These are phyloP conservation scores for Onychostoma macrolepis DNA, from an alignment of 2,113 vertebrate genomes.

Conservation along the genomic window DNA sequence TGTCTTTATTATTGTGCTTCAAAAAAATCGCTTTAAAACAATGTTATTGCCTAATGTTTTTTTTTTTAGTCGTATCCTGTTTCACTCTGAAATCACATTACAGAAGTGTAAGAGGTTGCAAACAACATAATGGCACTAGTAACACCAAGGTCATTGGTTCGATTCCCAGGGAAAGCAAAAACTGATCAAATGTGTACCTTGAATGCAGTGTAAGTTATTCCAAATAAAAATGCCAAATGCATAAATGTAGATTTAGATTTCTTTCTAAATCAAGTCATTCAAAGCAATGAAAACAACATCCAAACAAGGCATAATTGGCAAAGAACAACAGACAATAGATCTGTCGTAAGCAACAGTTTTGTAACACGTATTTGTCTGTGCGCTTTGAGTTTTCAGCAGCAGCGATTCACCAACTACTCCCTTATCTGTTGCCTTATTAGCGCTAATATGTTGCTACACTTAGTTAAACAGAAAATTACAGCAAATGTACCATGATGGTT, in stretches of 20 bases:
- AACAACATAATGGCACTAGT: neutral
- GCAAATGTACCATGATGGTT: conserved; percentile 24
- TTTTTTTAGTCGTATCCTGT: neutral
- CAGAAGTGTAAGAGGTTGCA: neutral
- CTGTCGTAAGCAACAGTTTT: neutral
- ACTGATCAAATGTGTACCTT: neutral
- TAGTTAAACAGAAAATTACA: conserved; percentile 37
- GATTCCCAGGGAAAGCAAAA: neutral
- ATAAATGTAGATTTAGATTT: too few relatives aligned
- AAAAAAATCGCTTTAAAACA: neutral
- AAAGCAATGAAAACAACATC: neutral
- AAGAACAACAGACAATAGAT: neutral
- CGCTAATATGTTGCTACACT: conserved; percentile 34
- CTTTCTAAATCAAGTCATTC: neutral
- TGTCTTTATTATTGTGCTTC: neutral
- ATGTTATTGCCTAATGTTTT: neutral
- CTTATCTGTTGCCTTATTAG: conserved; percentile 34
- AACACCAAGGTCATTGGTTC: neutral
- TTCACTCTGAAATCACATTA: conserved; percentile 5
- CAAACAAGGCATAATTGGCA: neutral
- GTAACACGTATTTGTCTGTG: neutral
- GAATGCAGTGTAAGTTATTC: neutral
- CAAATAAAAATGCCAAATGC: neutral
- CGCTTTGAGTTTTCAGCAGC: neutral
- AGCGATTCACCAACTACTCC: neutral